Evolutionary conservation across 2,888 invertebrate species (phyloP).

Genomic region (Cheilosia vernalis): DNA sequence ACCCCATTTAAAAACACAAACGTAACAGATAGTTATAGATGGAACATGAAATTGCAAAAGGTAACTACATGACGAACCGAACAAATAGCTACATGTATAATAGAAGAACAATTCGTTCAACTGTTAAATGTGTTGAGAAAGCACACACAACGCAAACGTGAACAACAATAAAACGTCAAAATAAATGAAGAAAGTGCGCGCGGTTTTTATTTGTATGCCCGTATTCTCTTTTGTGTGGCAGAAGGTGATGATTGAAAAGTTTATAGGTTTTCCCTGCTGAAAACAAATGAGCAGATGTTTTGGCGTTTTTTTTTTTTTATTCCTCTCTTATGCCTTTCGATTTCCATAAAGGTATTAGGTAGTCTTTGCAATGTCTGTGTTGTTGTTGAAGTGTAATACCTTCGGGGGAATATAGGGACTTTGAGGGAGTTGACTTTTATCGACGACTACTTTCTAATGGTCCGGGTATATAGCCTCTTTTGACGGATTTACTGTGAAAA

Average conservation of each 20-base stretch:
- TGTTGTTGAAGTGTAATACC: neutral
- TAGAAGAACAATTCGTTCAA: neutral
- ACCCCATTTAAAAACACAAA: conserved; percentile 22
- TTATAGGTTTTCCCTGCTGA: conserved; percentile 28
- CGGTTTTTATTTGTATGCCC: conserved; percentile 21
- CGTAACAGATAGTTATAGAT: conserved; percentile 11
- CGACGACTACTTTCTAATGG: neutral
- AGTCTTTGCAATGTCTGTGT: neutral
- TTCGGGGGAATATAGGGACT: neutral
- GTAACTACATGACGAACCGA: conserved; percentile 16
- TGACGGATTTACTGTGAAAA: neutral
- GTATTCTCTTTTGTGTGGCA: conserved; percentile 24
- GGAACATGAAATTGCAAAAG: neutral
- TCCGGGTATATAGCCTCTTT: neutral
- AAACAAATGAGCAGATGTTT: conserved; percentile 11
- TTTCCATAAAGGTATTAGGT: neutral
- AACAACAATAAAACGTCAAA: conserved; percentile 34
- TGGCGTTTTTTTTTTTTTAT: neutral
- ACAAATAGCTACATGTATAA: conserved; percentile 2
- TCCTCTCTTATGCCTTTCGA: neutral
- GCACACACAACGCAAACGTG: conserved; percentile 8
- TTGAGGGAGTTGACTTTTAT: neutral
- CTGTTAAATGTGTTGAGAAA: neutral
- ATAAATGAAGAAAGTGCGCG: conserved; percentile 34
- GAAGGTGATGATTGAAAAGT: conserved; percentile 39